A percentile compares a stretch with the other conserved stretches of the same genome.
Evolutionary conservation across 2,888 invertebrate species (phyloP).

Genomic region (Agonopterix alstromeriana): DNA sequence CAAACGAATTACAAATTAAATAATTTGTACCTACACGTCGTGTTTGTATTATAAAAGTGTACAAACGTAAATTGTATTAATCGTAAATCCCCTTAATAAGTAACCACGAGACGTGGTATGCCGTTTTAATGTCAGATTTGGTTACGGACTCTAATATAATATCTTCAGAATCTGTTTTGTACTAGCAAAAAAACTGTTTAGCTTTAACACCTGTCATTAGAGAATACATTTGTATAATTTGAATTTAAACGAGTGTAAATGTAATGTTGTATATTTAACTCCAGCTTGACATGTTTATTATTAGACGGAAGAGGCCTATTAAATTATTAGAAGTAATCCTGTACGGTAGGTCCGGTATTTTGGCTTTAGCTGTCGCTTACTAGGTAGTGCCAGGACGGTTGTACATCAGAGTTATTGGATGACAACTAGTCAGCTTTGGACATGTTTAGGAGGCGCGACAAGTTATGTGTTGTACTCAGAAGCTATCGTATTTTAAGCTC

Average conservation of each 20-base stretch:
- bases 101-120: conserved; percentile 50
- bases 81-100: conserved; percentile 66
- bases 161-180: conserved; percentile 29
- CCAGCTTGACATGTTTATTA: conserved; percentile 71
- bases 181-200: conserved; percentile 1
- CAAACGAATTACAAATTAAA: conserved; percentile 67
- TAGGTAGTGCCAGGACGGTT: conserved; percentile 29
- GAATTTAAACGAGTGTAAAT: conserved; percentile 13
- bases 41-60: conserved; percentile 62
- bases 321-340: conserved; percentile 70
- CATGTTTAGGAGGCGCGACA: conserved; percentile 46
- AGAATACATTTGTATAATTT: conserved; percentile 16
- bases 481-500: conserved; percentile 1
- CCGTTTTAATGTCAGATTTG: conserved; percentile 65
- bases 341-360: conserved; percentile 56
- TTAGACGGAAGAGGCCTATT: conserved; percentile 67
- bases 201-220: conserved; percentile 16
- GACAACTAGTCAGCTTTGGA: conserved; percentile 44
- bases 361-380: conserved; percentile 46
- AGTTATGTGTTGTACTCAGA: conserved; percentile 17
- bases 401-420: conserved; percentile 37
- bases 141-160: conserved; percentile 59
- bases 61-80: conserved; percentile 59
- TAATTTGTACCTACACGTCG: conserved; percentile 58
- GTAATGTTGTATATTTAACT: conserved; percentile 54